Base-by-base conservation (phyloP, 1,140 invertebrate species). In the Drosophila auraria region DNA sequence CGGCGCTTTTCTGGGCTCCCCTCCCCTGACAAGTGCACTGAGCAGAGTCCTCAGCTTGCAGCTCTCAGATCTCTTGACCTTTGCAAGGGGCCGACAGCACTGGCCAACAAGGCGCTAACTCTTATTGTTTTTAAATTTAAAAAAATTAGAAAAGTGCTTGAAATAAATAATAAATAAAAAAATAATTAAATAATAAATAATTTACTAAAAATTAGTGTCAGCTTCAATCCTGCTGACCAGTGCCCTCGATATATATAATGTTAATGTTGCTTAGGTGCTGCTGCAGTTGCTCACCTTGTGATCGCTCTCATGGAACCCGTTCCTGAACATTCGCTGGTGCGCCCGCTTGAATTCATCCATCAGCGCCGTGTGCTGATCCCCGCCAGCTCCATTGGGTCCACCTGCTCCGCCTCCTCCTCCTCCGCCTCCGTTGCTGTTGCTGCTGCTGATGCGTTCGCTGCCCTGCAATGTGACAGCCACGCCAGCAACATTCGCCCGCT, bases 281-380 rank as follows among this genome's bases (percentile, higher is more conserved):
- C 40, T 45, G 25, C 49, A 45, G 65, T 54, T 56, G 86, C 92
- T 93, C 80, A 93, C 92, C 87, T 90, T 87, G 83, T 87, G 84
- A 72, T 93, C 92, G 62, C 78, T 92, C 79, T 93, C 92, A 77
- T 92, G 87, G 74, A 93, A 93, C 58, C 90, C 81, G 74, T 93
- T 93, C 61, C 95, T 95, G 93, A 97, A 97, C 97, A 97, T 97
- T 94, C 96, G 96, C 73, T 95, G 94, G 93, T 97, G 97, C 2
- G 96, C 97, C 86, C 96, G 95, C 90, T 97, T 97, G 91, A 98
- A 97, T 93, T 98, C 97, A 93, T 97, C 96, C 96, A 98, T 97
- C 53, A 98, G 92, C 83, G 97, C 95, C 68, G 95, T 94, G 76
- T 96, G 95, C 77, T 95, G 95, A 89, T 95, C 94, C n/a, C 95